Evolutionary conservation across 2,888 invertebrate species (phyloP).

Genomic region (Agrotis exclamationis): DNA sequence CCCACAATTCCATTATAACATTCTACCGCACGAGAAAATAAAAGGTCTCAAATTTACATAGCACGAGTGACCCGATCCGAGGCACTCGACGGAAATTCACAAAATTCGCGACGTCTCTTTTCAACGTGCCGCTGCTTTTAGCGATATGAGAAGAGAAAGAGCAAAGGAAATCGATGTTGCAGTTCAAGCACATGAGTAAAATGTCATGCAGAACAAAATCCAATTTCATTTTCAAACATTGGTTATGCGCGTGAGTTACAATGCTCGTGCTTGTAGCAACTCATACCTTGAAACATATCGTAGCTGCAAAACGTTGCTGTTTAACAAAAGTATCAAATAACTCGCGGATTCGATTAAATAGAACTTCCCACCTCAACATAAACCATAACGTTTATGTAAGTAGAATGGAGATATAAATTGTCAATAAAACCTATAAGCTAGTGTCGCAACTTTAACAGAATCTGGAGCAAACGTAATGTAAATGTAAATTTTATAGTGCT

Average conservation of each 20-base stretch:
- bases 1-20: slow-evolving; percentile 81
- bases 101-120: slow-evolving; percentile 78
- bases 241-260: slow-evolving; percentile 82
- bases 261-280: slow-evolving; percentile 77
- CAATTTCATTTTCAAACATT: slow-evolving; percentile 82
- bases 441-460: slow-evolving; percentile 80
- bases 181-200: slow-evolving; percentile 76
- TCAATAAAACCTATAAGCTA: slow-evolving; percentile 75
- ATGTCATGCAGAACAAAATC: slow-evolving; percentile 85
- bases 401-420: slow-evolving; percentile 78
- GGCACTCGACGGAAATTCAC: slow-evolving; percentile 70
- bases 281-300: slow-evolving; percentile 53
- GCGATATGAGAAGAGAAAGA: slow-evolving; percentile 69
- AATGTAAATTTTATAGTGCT: slow-evolving; percentile 82
- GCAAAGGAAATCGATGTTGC: slow-evolving; percentile 77
- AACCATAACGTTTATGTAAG: slow-evolving; percentile 66
- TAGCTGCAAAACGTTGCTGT: slow-evolving; percentile 43
- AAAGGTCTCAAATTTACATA: slow-evolving; percentile 85
- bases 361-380: slow-evolving; percentile 65
- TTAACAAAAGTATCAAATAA: slow-evolving; percentile 54
- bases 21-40: slow-evolving; percentile 80
- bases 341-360: slow-evolving; percentile 43
- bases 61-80: slow-evolving; percentile 77
- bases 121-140: slow-evolving; percentile 67
- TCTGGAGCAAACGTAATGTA: slow-evolving; percentile 83